Evolutionary conservation across 2,113 vertebrate species (phyloP).

Genomic region (Noctilio leporinus): DNA sequence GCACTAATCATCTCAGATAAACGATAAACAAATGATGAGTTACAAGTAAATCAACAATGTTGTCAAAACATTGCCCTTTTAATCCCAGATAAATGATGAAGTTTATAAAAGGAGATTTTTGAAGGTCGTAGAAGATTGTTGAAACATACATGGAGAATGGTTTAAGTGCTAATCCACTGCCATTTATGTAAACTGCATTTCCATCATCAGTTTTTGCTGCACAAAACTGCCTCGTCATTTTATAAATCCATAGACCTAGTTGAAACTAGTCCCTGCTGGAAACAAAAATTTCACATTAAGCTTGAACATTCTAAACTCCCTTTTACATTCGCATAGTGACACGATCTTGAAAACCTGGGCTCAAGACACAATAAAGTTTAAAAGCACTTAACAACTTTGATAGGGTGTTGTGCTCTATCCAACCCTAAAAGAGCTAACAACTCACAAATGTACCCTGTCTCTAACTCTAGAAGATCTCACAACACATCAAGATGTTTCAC

Average conservation of each 20-base stretch:
- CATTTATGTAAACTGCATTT: slow-evolving; percentile 72
- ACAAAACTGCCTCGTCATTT: slow-evolving; percentile 67
- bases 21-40: slow-evolving; percentile 76
- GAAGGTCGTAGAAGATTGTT: slow-evolving; percentile 73
- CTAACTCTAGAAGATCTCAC: slow-evolving; percentile 55
- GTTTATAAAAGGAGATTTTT: slow-evolving; percentile 78
- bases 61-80: slow-evolving; percentile 82
- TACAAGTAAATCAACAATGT: slow-evolving; percentile 75
- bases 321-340: slow-evolving; percentile 34
- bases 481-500: slow-evolving; percentile 54
- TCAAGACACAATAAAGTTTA: slow-evolving; percentile 49
- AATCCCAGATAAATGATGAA: slow-evolving; percentile 80
- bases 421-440: slow-evolving; percentile 54
- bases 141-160: slow-evolving; percentile 74
- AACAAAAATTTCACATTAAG: slow-evolving; percentile 67
- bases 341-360: slow-evolving; percentile 51
- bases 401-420: not conserved
- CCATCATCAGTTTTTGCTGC: slow-evolving; percentile 64
- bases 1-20: slow-evolving; percentile 75
- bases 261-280: slow-evolving; percentile 65
- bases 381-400: slow-evolving; percentile 57
- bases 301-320: slow-evolving; percentile 52
- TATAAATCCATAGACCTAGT: slow-evolving; percentile 66
- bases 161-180: slow-evolving; percentile 73
- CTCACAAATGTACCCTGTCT: slow-evolving; percentile 55